Evolutionary conservation across 2,888 invertebrate species (phyloP).

Genomic region (Meta bourneti): DNA sequence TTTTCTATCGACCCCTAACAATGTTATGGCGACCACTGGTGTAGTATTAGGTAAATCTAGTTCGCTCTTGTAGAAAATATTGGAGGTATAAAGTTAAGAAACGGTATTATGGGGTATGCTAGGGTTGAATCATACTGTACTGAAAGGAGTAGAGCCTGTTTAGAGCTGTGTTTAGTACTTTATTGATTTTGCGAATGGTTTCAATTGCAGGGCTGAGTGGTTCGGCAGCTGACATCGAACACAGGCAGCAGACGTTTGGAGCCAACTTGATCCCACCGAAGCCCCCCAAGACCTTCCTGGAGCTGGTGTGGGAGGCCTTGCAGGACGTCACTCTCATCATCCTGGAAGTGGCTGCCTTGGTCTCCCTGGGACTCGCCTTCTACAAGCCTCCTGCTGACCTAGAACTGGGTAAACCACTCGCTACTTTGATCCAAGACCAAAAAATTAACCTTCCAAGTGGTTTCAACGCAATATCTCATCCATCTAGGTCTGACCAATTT

Average conservation of each 20-base stretch:
- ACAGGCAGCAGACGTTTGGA: constrained; percentile 97
- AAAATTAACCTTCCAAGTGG: no score
- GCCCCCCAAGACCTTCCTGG: constrained; percentile 99
- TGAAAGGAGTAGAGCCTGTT: no score
- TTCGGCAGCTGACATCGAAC: constrained; percentile 92
- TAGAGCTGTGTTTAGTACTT: neutral
- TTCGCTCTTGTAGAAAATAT: no score
- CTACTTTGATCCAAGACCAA: no score
- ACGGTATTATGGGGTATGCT: no score
- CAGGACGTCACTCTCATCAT: constrained; percentile 99
- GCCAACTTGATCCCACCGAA: constrained; percentile 99
- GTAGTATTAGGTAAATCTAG: no score
- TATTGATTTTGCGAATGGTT: neutral
- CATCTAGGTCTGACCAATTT: no score
- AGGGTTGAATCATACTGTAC: no score
- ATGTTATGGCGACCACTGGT: no score
- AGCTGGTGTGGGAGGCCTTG: constrained; percentile 99
- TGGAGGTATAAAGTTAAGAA: no score
- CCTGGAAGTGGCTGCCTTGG: constrained; percentile 94
- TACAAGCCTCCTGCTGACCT: constrained; percentile 80
- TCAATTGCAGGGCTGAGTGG: constrained; percentile 86
- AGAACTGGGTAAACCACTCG: constrained; percentile 30
- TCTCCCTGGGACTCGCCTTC: constrained; percentile 96
- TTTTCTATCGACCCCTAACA: no score
- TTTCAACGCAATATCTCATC: no score